Base-by-base conservation (phyloP, 2,888 invertebrate genomes). In the Dinocampus coccinellae region DNA sequence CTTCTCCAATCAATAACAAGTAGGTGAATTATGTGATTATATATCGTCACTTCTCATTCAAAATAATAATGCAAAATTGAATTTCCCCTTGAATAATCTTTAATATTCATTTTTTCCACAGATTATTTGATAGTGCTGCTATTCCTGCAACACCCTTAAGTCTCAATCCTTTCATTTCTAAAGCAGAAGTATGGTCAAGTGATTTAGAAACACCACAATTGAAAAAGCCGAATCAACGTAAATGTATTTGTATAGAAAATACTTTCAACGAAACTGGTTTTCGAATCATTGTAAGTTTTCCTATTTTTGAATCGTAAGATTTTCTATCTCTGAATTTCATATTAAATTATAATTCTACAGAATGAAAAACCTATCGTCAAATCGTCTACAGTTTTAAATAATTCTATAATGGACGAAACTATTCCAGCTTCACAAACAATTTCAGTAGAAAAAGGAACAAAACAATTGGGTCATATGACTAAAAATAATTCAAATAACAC, bases 171-270 rank as follows among this genome's bases (percentile, higher is more conserved):
- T 78, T 82, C 26, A 77, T 84, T 68, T 75, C 64, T 70, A 82
- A 81, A 66, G 76, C 76, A 57, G 73, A 79, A 60, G 76, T 79
- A 1, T 84, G 84, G 84, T 81, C 76, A 16, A 82, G 82, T 73
- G 84, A 84, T 42, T 78, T 84, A 73, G 84, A 84, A 74, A 84
- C 84, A 26, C 84, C 84, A 29, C 73, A 79, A 22, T 72, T 79
- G 63, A 66, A 52, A 33, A 63, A 26, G 11, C 13, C 55, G 24
- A 22, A 3, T 26, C 55, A 0, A 24, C 10, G 11, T 24, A 3
- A 3, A 26, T n/a, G 20, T 16, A 6, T 24, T 6, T 39, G 34
- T 36, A 39, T 4, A 16, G 34, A 60, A 7, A 34, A 7, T 9
- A 34, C 2, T 2, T 10, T 6, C 11, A 29, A 26, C 20, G 16